Evolutionary conservation across 2,888 invertebrate genomes (phyloP).

Genomic region (Molorchus minor): DNA sequence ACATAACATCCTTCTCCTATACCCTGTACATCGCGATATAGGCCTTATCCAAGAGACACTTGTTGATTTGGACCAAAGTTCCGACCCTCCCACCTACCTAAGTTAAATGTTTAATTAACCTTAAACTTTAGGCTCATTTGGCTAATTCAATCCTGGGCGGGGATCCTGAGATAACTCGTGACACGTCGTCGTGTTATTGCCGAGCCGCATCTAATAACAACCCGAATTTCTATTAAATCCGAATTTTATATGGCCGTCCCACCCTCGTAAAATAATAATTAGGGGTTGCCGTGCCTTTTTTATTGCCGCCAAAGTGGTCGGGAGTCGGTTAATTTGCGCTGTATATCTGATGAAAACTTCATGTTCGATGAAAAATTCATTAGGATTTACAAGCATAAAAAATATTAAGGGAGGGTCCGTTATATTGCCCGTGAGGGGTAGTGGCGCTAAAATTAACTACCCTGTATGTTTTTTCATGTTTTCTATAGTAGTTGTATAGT

Average conservation of each 20-base stretch:
- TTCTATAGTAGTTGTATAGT: too few relatives aligned
- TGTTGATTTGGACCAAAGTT: slow-evolving; percentile 52
- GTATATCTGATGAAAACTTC: slow-evolving; percentile 9
- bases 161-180: slow-evolving; percentile 33
- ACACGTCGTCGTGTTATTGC: slow-evolving; percentile 7
- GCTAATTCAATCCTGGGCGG: slow-evolving; percentile 41
- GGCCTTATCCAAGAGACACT: slow-evolving; percentile 44
- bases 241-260: background rate
- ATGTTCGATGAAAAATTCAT: slow-evolving; percentile 12
- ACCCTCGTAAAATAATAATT: slow-evolving; percentile 16
- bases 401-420: slow-evolving; percentile 1
- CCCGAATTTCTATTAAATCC: too few relatives aligned
- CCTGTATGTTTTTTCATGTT: too few relatives aligned
- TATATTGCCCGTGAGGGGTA: too few relatives aligned
- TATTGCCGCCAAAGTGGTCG: slow-evolving; percentile 4
- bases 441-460: too few relatives aligned
- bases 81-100: slow-evolving; percentile 32
- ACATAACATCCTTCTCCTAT: slow-evolving; percentile 4
- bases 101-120: slow-evolving; percentile 48
- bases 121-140: slow-evolving; percentile 45
- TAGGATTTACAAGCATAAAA: slow-evolving; percentile 6
- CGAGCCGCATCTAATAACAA: slow-evolving; percentile 14
- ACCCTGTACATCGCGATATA: slow-evolving; percentile 3
- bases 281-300: slow-evolving; percentile 12
- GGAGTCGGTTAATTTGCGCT: slow-evolving; percentile 11